phyloP scores from a whole-genome alignment of 2,113 vertebrate species.

The Shinisaurus crocodilurus region DNA sequence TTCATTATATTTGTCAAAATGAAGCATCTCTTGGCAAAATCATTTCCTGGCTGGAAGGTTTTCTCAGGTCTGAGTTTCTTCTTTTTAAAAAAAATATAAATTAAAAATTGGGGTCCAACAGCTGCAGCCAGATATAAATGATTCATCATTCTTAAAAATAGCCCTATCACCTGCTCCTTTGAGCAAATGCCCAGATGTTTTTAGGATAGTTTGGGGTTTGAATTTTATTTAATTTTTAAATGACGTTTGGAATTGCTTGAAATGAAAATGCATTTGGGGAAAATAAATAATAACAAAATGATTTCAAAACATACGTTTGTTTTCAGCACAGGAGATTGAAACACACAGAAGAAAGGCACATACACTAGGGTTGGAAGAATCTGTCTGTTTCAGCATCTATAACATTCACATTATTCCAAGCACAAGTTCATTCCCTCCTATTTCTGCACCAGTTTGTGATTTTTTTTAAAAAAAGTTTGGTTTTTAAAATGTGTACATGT shows the following conservation, averaged over 20 bases:
- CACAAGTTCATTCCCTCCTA: not conserved
- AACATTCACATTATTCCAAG: not conserved
- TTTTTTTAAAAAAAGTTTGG: not conserved
- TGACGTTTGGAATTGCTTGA: slow-evolving; percentile 25
- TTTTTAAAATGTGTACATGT: not conserved
- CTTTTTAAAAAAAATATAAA: not conserved
- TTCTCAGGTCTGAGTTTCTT: not conserved
- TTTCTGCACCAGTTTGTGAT: not conserved
- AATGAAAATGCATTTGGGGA: slow-evolving; percentile 8
- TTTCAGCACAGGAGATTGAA: slow-evolving; percentile 32
- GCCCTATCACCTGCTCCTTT: not conserved
- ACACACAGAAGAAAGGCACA: not conserved
- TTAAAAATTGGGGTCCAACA: not conserved
- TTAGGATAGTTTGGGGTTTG: slow-evolving; percentile 13
- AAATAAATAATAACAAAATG: slow-evolving; percentile 24
- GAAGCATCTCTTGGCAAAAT: not conserved
- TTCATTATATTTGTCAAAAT: not conserved
- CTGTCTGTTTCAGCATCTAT: not conserved
- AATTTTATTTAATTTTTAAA: not conserved
- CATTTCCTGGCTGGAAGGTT: not conserved
- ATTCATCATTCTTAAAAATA: slow-evolving; percentile 26
- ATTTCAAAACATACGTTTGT: slow-evolving; percentile 43
- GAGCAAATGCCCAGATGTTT: slow-evolving; percentile 41
- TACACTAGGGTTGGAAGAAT: not conserved
- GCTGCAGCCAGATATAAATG: slow-evolving; percentile 33